Conservation (phyloP, 2,888 invertebrate species). For the Cephalotes varians region DNA sequence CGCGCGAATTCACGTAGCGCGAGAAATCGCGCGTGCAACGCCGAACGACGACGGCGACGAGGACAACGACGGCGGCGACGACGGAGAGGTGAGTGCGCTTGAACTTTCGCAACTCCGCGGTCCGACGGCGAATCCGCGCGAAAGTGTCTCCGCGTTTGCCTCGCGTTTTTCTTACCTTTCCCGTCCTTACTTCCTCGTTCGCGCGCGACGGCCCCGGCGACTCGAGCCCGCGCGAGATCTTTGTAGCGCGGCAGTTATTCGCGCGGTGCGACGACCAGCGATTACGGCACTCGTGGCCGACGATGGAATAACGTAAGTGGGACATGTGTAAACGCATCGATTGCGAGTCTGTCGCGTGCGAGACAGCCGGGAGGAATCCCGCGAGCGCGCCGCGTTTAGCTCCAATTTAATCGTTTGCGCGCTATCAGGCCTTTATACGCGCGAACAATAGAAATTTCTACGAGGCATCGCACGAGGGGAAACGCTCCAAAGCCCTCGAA, state of each 20-base stretch:
- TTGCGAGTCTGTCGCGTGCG: constrained; percentile 50
- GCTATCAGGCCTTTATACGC: not conserved
- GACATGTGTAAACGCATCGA: constrained; percentile 66
- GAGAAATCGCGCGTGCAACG: constrained; percentile 8
- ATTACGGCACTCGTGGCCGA: constrained; percentile 8
- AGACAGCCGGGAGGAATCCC: constrained; percentile 39
- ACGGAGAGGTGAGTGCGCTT: constrained; percentile 23
- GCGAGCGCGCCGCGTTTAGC: constrained; percentile 9
- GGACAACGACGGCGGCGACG: not conserved
- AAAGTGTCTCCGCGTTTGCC: not conserved
- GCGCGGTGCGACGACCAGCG: not conserved
- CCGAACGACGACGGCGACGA: not conserved
- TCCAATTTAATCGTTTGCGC: not conserved
- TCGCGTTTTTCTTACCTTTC: not conserved
- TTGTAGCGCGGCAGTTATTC: not conserved
- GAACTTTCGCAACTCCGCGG: not conserved
- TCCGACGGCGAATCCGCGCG: not conserved
- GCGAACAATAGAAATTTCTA: not conserved
- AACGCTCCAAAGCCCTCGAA: not conserved
- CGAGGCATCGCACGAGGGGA: not conserved
- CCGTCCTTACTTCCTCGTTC: not conserved
- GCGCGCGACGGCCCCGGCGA: not conserved
- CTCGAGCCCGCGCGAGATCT: not conserved
- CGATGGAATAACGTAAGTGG: constrained; percentile 61
- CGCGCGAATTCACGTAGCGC: not conserved